Evolutionary conservation across 2,113 vertebrate genomes (phyloP).

Genomic region (Rostratula benghalensis): DNA sequence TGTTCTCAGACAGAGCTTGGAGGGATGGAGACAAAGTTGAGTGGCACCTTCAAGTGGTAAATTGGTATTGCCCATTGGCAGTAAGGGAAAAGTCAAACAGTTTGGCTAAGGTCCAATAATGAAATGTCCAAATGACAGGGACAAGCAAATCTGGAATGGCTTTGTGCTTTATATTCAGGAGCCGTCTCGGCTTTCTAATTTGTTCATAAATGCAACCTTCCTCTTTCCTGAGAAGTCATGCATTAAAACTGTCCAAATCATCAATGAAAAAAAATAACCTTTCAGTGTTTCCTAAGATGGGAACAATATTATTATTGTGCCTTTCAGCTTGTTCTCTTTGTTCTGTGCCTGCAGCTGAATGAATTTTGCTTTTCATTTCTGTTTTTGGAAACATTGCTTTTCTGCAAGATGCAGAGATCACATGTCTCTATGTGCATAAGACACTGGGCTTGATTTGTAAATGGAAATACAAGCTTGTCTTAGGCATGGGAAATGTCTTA

Average conservation of each 20-base stretch:
- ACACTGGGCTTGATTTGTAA: constrained; percentile 15
- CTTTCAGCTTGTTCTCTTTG: constrained; percentile 50
- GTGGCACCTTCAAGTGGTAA: not conserved
- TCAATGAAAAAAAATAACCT: constrained; percentile 4
- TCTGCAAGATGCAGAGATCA: constrained; percentile 45
- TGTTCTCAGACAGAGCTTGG: not conserved
- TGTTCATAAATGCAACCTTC: not conserved
- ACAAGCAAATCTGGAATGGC: not conserved
- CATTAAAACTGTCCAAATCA: constrained; percentile 19
- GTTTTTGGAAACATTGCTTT: constrained; percentile 33
- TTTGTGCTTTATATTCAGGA: constrained; percentile 22
- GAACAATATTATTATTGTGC: constrained; percentile 63
- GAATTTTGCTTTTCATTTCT: constrained; percentile 63
- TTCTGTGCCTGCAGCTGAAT: constrained; percentile 42
- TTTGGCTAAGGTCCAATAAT: not conserved
- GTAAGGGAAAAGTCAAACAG: not conserved
- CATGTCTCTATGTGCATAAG: constrained; percentile 5
- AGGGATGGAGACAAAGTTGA: not conserved
- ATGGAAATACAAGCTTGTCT: not conserved
- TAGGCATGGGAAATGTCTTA: not conserved
- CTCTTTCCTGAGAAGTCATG: not conserved
- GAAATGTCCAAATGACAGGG: not conserved
- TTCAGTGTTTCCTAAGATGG: not conserved
- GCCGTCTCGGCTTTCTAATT: constrained; percentile 11
- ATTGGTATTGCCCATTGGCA: not conserved